These are phyloP conservation scores for Andrena camellia DNA, from an alignment of 2,888 invertebrate species.

Conservation along the genomic window DNA sequence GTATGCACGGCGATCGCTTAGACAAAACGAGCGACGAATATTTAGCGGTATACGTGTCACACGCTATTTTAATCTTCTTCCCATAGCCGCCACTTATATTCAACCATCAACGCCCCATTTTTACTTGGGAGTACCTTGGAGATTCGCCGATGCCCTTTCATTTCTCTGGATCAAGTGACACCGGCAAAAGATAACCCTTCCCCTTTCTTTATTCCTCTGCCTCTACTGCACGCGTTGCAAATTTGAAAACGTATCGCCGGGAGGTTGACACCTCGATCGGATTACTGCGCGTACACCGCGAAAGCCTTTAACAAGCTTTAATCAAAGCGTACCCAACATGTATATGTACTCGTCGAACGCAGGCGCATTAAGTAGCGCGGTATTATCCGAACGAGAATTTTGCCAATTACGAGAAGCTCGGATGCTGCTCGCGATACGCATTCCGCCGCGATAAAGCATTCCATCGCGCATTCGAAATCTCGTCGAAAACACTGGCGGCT, in stretches of 20 bases:
- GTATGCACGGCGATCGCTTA: constrained; percentile 37
- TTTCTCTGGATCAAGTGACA: background rate
- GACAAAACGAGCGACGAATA: constrained; percentile 49
- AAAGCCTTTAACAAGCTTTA: background rate
- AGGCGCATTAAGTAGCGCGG: constrained; percentile 64
- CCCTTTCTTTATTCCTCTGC: background rate
- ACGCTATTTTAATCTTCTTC: constrained; percentile 59
- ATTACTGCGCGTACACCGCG: constrained; percentile 4
- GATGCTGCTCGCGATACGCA: background rate
- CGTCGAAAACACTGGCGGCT: constrained; percentile 27
- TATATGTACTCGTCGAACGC: constrained; percentile 46
- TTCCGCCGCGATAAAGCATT: background rate
- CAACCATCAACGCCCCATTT: constrained; percentile 2
- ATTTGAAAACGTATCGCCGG: background rate
- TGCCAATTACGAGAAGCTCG: background rate
- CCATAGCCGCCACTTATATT: constrained; percentile 16
- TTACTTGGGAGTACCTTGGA: background rate
- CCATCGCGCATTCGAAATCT: constrained; percentile 22
- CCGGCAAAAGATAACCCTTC: background rate
- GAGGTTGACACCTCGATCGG: constrained; percentile 12
- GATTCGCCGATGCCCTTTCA: background rate
- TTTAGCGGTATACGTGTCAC: constrained; percentile 59
- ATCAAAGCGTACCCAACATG: constrained; percentile 20
- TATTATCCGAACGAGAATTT: constrained; percentile 50
- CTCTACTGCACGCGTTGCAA: background rate